Percentiles rank a stretch among this genome's conserved stretches.
Evolutionary conservation across 2,113 vertebrate genomes (phyloP).

Genomic region (Charadrius vociferus): DNA sequence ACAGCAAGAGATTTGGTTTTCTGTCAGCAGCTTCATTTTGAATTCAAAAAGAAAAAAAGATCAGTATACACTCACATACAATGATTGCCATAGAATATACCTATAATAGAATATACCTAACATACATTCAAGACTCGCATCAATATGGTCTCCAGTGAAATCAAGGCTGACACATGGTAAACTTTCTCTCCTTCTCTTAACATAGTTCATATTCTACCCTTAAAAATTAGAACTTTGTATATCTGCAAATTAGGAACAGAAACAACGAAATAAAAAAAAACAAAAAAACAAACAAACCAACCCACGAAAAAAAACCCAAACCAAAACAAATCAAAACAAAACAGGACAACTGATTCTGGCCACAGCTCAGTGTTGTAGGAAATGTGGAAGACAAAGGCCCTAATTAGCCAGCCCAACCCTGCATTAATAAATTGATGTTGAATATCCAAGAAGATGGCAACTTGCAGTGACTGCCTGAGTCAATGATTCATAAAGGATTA

Average conservation of each 20-base stretch:
- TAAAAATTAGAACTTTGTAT: not conserved
- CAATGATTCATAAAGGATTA: slow-evolving; percentile 33
- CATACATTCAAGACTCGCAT: not conserved
- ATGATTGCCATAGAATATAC: not conserved
- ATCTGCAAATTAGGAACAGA: not conserved
- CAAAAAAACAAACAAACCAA: no score
- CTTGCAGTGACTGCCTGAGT: slow-evolving; percentile 26
- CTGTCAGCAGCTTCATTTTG: not conserved
- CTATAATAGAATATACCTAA: not conserved
- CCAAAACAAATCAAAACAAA: not conserved
- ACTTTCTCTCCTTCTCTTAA: not conserved
- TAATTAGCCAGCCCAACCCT: slow-evolving; percentile 61
- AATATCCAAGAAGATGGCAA: slow-evolving; percentile 48
- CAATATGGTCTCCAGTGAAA: not conserved
- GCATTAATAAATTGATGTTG: slow-evolving; percentile 67
- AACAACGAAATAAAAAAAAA: not conserved
- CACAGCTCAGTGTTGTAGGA: slow-evolving; percentile 47
- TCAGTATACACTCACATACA: not conserved
- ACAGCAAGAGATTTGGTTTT: not conserved
- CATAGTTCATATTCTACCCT: not conserved
- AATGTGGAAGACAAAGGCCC: slow-evolving; percentile 45
- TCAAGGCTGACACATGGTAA: not conserved
- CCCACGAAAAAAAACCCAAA: no score
- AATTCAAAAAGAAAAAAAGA: not conserved
- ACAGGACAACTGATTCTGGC: slow-evolving; percentile 38